These are phyloP conservation scores for Pseudomyrmex pallidus DNA, from an alignment of 1,140 invertebrate genomes.

Conservation along the genomic window DNA sequence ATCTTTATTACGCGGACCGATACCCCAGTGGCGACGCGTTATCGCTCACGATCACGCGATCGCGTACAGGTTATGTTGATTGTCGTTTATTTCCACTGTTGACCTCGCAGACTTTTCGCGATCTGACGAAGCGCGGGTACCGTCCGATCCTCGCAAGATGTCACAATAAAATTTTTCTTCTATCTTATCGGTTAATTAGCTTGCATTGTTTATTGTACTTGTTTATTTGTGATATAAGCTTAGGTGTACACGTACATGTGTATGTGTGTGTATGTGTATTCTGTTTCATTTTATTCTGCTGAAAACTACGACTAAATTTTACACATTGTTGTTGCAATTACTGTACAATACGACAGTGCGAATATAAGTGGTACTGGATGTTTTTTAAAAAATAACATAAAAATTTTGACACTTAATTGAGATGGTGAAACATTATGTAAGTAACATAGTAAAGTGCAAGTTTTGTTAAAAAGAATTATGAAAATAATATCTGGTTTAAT, in stretches of 20 bases:
- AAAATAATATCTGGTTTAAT: background rate
- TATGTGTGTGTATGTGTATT: background rate
- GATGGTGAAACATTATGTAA: background rate
- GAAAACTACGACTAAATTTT: background rate
- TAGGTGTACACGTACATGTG: background rate
- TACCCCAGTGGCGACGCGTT: background rate
- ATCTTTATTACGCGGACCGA: background rate
- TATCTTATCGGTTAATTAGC: background rate
- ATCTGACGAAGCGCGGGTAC: too few relatives aligned
- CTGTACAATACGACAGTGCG: background rate
- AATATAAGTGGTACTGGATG: background rate
- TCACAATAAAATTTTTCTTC: background rate
- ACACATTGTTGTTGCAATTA: background rate
- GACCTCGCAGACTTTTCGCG: conserved; percentile 6
- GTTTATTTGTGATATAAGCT: too few relatives aligned
- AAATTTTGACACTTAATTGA: background rate
- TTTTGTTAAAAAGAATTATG: background rate
- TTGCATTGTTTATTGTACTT: background rate
- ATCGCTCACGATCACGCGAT: background rate
- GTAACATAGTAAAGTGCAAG: background rate
- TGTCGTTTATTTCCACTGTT: conserved; percentile 58
- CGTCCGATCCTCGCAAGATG: background rate
- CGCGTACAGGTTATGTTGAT: conserved; percentile 82
- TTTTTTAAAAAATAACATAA: background rate
- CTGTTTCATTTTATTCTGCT: background rate